phyloP scores from a whole-genome alignment of 2,113 vertebrate genomes.

The Promerops cafer region DNA sequence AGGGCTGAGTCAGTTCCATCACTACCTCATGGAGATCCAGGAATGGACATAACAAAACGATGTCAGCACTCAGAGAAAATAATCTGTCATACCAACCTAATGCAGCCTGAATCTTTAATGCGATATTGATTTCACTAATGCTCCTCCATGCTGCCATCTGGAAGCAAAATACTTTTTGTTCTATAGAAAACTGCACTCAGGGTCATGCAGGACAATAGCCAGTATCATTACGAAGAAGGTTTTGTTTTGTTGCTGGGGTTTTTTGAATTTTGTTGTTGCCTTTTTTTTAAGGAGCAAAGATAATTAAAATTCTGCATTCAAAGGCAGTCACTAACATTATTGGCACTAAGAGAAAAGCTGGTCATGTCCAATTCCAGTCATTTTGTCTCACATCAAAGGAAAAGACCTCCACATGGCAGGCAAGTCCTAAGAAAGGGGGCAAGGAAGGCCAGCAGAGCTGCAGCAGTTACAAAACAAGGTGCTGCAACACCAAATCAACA shows the following conservation, averaged over 20 bases:
- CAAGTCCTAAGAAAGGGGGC: not conserved
- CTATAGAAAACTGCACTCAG: not conserved
- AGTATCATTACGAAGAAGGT: not conserved
- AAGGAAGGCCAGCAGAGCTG: not conserved
- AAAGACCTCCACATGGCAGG: not conserved
- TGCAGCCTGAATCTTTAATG: slow-evolving; percentile 60
- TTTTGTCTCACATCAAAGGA: not conserved
- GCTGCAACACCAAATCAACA: not conserved
- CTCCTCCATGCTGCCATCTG: slow-evolving; percentile 10
- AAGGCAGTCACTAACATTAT: not conserved
- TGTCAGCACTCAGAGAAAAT: slow-evolving; percentile 56
- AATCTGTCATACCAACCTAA: slow-evolving; percentile 53
- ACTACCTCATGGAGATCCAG: not conserved
- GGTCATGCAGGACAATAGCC: not conserved
- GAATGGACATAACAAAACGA: not conserved
- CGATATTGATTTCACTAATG: slow-evolving; percentile 70
- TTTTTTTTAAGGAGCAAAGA: not conserved
- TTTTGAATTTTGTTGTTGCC: not conserved
- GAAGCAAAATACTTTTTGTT: slow-evolving; percentile 26
- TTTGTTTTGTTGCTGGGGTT: fast-evolving
- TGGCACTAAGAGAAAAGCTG: not conserved
- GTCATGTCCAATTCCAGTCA: not conserved
- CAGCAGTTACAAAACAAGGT: not conserved
- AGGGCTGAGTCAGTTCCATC: slow-evolving; percentile 33
- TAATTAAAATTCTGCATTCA: not conserved